Percentiles rank a stretch among this genome's conserved stretches.
These are phyloP conservation scores for Drosophila parvula DNA, from an alignment of 1,140 invertebrate species.

Conservation along the genomic window DNA sequence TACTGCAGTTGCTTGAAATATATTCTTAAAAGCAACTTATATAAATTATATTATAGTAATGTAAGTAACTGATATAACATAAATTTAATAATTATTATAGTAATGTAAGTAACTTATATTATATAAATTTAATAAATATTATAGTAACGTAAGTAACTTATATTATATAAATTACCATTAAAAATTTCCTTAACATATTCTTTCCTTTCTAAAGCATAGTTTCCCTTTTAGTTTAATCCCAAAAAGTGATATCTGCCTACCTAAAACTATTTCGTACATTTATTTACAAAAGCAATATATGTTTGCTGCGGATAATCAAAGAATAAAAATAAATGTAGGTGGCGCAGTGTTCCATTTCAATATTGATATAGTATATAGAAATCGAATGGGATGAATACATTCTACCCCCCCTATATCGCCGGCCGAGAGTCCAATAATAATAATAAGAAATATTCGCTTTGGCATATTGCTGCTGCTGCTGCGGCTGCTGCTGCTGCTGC, in stretches of 20 bases:
- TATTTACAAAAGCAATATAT: slow-evolving; percentile 7
- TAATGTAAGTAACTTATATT: no score
- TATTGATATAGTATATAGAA: slow-evolving; percentile 21
- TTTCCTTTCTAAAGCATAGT: background rate
- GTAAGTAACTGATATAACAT: no score
- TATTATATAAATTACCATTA: background rate
- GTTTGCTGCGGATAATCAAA: slow-evolving; percentile 2
- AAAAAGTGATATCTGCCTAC: background rate
- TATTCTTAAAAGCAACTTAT: background rate
- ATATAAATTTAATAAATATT: no score
- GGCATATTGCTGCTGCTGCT: slow-evolving; percentile 5
- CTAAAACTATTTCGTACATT: background rate
- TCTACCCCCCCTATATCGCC: slow-evolving; percentile 3
- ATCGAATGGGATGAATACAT: slow-evolving; percentile 26
- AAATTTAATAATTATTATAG: no score
- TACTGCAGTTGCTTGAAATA: background rate
- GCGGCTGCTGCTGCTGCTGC: no score
- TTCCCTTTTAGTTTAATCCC: background rate
- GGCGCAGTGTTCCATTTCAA: slow-evolving; percentile 20
- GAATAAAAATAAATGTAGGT: slow-evolving; percentile 15
- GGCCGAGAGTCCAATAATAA: slow-evolving; percentile 14
- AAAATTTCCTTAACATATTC: no score
- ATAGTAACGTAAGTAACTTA: no score
- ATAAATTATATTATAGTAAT: no score
- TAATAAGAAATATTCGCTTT: slow-evolving; percentile 33